Evolutionary conservation across 2,113 vertebrate species (phyloP).

Genomic region (Uropsilus gracilis): DNA sequence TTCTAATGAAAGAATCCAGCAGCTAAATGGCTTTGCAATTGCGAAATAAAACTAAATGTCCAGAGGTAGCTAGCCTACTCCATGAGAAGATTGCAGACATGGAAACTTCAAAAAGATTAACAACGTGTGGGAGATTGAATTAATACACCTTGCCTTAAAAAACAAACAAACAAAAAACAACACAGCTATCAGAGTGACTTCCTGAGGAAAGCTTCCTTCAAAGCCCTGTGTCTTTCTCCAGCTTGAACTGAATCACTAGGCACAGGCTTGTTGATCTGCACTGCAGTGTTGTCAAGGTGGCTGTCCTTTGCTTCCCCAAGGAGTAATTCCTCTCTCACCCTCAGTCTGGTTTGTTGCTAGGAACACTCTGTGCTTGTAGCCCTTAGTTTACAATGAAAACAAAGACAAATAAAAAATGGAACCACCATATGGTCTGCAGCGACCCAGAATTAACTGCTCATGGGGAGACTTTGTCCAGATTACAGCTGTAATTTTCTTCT

Average conservation of each 20-base stretch:
- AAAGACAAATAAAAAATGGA: conserved; percentile 53
- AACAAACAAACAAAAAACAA: not conserved
- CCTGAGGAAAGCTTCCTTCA: not conserved
- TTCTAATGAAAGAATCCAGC: not conserved
- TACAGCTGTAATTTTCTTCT: not conserved
- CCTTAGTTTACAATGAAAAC: conserved; percentile 58
- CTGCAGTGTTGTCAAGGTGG: not conserved
- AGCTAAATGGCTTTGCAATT: not conserved
- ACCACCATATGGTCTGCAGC: conserved; percentile 28
- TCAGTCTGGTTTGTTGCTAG: conserved; percentile 26
- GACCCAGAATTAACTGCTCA: not conserved
- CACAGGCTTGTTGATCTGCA: not conserved
- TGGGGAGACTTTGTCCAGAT: not conserved
- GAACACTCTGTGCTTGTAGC: conserved; percentile 60
- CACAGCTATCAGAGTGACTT: not conserved
- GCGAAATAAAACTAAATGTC: not conserved
- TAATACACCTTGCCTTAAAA: not conserved
- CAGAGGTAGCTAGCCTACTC: not conserved
- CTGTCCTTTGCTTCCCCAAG: not conserved
- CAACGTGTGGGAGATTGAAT: not conserved
- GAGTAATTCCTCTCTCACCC: conserved; percentile 47
- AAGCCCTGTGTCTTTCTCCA: not conserved
- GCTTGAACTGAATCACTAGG: not conserved
- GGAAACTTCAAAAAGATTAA: not conserved
- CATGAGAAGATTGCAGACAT: not conserved